phyloP scores from a whole-genome alignment of 2,888 invertebrate species.

The Caenorhabditis sp. region DNA sequence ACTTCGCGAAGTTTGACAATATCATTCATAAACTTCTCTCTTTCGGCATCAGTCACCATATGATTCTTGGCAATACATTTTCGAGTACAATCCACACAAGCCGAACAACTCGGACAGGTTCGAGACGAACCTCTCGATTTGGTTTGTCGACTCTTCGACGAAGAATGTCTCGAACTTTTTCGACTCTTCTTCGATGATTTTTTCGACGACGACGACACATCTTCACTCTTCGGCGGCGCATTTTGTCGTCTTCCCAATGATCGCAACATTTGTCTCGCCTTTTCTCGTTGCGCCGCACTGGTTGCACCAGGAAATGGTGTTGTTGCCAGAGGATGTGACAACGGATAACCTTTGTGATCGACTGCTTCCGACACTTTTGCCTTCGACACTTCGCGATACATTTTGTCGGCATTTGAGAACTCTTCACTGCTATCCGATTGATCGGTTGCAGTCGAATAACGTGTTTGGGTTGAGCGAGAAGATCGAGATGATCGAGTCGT shows the following conservation, averaged over 20 bases:
- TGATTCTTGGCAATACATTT: background rate
- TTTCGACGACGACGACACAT: too few relatives aligned
- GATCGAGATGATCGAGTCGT: background rate
- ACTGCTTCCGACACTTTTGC: background rate
- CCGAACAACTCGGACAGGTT: background rate
- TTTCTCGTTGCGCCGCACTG: constrained; percentile 13
- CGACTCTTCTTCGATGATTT: constrained; percentile 2
- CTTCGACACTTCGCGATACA: background rate
- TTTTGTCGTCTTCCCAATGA: constrained; percentile 4
- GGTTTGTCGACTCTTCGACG: background rate
- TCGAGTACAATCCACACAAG: background rate
- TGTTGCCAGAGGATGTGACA: constrained; percentile 23
- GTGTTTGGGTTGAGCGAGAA: background rate
- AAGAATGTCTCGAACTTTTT: background rate
- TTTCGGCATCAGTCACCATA: background rate
- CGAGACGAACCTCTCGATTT: background rate
- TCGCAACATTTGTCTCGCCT: constrained; percentile 19
- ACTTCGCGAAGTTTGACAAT: background rate
- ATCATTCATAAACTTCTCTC: background rate
- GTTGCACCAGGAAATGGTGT: constrained; percentile 23
- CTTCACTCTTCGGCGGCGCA: background rate
- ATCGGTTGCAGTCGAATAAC: background rate
- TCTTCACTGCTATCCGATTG: background rate
- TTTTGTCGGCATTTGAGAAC: background rate
- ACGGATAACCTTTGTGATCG: constrained; percentile 5